Conservation (phyloP, 1,140 invertebrate genomes). For the Megalonaias nervosa region DNA sequence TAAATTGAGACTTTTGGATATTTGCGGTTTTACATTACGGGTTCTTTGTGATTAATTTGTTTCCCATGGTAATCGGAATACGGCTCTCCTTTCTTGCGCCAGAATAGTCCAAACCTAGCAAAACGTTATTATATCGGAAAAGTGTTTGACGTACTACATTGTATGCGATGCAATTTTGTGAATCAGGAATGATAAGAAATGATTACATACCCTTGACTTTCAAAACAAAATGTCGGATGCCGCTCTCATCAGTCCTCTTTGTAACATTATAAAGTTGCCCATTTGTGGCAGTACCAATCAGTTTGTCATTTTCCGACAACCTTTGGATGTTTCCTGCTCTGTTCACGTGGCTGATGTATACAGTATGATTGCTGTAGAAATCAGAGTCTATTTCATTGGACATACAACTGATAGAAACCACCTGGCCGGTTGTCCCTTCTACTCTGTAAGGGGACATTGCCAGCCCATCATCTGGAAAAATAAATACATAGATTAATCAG, state of each 20-base stretch:
- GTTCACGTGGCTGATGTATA: slow-evolving; percentile 11
- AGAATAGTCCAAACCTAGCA: no score
- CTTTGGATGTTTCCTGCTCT: slow-evolving; percentile 2
- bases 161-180: no score
- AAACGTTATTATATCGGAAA: no score
- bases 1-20: no score
- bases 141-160: no score
- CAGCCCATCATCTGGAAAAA: slow-evolving; percentile 21
- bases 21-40: no score
- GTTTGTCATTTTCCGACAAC: slow-evolving; percentile 16
- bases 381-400: slow-evolving; percentile 6
- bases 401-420: slow-evolving; percentile 26
- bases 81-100: no score
- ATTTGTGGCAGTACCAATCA: not conserved
- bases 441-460: slow-evolving; percentile 25
- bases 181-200: no score
- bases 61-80: no score
- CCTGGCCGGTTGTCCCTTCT: not conserved
- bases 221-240: slow-evolving; percentile 18
- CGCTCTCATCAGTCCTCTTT: not conserved
- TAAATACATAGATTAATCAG: not conserved
- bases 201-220: slow-evolving; percentile 18
- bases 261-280: slow-evolving; percentile 8
- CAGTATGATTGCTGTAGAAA: slow-evolving; percentile 3
- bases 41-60: no score